Base-by-base conservation (phyloP, 2,797 vertebrate genomes). In the Phyllotis vaccarum region DNA sequence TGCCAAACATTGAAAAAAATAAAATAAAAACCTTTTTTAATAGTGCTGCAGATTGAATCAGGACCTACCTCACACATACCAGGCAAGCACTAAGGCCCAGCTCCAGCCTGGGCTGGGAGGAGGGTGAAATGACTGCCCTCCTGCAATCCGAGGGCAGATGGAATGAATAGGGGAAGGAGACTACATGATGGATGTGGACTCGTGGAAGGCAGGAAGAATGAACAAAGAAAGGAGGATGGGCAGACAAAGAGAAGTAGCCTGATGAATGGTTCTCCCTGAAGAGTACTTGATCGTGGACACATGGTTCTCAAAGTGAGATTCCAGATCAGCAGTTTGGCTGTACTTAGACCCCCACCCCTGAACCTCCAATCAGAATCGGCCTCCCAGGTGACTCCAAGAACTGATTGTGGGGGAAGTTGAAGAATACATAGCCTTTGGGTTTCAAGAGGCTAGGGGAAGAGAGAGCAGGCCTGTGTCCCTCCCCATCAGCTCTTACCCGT, bases 401-500 rank as follows among this genome's bases (percentile, higher is more conserved):
- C 17, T 24, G 56, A 76, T 34, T 2, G 46, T 10, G 24, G 6
- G 6, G 2, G 3, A 29, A 40, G 52, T 8, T 74, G 37, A 56
- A 29, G 52, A 82, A 66, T 3, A 82, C 66, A 60, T 3, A 82
- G 75, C 21, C 89, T 60, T 40, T 24, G 13, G 58, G 80, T n/a
- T 14, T 16, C 83, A 81, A 74, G 64, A 79, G 46, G 72, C 21
- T 24, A 2, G 1, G 37, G 76, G 13, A 80, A 52, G 60, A 62
- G 56, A 43, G 56, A n/a, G 79, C 14, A 43, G 72, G 43, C 11
- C 68, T 49, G 1, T 0, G 10, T 5, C 46, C 11, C 5, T 34
- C 76, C 29, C 40, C 1, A 49, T 58, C 13, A 3, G 78, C 75
- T 85, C 97, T 98, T 89, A 98, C 98, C 98, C 58, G 96, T 29